Percentiles rank a stretch among this genome's conserved stretches.
Conservation (phyloP, 2,888 invertebrate species). For the Sepiola atlantica region DNA sequence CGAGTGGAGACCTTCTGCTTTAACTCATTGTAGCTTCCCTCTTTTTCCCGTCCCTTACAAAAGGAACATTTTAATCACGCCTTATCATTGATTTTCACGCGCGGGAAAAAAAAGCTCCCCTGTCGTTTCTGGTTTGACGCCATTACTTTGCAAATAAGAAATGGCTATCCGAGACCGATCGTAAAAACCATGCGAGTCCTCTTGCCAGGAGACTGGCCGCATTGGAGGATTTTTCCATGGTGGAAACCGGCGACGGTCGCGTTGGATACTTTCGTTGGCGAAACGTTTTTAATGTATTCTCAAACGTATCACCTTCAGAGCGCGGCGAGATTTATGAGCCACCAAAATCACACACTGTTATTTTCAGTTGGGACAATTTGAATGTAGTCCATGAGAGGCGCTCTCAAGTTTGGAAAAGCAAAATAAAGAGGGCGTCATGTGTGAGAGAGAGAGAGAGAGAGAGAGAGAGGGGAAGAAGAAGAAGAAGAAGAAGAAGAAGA, state of each 20-base stretch:
- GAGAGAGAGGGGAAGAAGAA: background rate
- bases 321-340: background rate
- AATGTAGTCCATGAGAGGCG: background rate
- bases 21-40: too few relatives aligned
- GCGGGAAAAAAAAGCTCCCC: background rate
- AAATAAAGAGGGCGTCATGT: background rate
- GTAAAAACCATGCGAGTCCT: background rate
- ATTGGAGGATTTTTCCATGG: background rate
- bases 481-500: background rate
- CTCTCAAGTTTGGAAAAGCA: background rate
- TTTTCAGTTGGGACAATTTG: background rate
- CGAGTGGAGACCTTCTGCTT: too few relatives aligned
- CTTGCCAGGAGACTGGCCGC: background rate
- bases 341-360: slow-evolving; percentile 16
- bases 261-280: background rate
- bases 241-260: background rate
- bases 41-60: background rate
- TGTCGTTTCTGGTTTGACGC: background rate
- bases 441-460: background rate
- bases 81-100: background rate
- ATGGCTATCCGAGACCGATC: background rate
- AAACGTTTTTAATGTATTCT: slow-evolving; percentile 12
- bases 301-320: background rate
- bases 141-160: background rate
- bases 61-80: background rate